These are phyloP conservation scores for Xylota sylvarum DNA, from an alignment of 2,888 invertebrate genomes.

Conservation along the genomic window DNA sequence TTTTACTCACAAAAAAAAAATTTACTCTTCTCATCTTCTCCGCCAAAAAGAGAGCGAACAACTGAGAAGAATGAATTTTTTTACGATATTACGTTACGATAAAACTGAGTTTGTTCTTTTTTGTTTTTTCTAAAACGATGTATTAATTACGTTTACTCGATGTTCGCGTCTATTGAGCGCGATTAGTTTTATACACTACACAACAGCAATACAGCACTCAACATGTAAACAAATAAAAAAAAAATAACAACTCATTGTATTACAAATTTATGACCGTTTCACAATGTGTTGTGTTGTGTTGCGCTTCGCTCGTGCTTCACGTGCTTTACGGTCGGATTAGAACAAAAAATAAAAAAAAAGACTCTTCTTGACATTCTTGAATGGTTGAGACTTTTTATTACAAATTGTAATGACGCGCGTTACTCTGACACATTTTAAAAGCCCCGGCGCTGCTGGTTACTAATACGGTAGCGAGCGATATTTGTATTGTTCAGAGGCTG, in stretches of 20 bases:
- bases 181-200: constrained; percentile 47
- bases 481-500: neutral
- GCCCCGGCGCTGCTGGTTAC: neutral
- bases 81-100: constrained; percentile 67
- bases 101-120: constrained; percentile 31
- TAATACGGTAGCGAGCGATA: neutral
- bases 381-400: neutral
- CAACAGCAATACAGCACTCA: constrained; percentile 7
- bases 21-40: neutral
- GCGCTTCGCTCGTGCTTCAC: constrained; percentile 22
- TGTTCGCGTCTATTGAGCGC: constrained; percentile 50
- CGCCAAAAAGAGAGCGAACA: neutral
- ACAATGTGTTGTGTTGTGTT: constrained; percentile 28
- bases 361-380: neutral
- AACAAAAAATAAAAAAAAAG: neutral
- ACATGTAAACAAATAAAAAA: constrained; percentile 55
- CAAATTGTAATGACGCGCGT: constrained; percentile 4
- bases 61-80: constrained; percentile 34
- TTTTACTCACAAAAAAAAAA: neutral
- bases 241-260: constrained; percentile 23
- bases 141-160: constrained; percentile 49
- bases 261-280: constrained; percentile 33
- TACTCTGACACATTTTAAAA: neutral
- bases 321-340: neutral
- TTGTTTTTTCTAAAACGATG: constrained; percentile 51